Conservation (phyloP, 2,113 vertebrate species). For the Falcunculus frontatus region DNA sequence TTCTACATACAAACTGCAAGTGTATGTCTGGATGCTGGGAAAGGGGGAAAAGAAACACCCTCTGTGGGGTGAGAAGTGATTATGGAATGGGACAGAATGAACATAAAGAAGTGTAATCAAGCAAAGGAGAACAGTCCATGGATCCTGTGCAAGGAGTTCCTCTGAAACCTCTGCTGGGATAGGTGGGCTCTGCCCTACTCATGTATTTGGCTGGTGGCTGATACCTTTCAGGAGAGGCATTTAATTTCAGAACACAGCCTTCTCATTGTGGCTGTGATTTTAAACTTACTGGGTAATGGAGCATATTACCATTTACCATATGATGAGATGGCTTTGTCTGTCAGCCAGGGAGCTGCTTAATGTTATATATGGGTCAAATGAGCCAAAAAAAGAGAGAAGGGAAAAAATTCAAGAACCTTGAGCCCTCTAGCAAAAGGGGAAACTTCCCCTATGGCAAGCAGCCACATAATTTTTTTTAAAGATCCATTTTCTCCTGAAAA, state of each 20-base stretch:
- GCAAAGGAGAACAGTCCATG: neutral
- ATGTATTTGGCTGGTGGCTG: conserved; percentile 14
- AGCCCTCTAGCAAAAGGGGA: conserved; percentile 3
- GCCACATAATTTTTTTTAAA: neutral
- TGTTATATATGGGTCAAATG: conserved; percentile 73
- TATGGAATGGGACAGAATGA: neutral
- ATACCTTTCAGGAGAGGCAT: conserved; percentile 37
- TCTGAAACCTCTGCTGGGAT: neutral
- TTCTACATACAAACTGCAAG: neutral
- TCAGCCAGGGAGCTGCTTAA: conserved; percentile 68
- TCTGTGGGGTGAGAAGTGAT: neutral
- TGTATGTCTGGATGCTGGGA: neutral
- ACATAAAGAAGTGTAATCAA: neutral
- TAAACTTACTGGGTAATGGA: conserved; percentile 73
- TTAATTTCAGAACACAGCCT: conserved; percentile 50
- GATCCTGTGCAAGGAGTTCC: neutral
- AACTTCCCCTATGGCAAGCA: neutral
- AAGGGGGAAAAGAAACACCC: neutral
- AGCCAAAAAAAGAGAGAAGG: conserved; percentile 50
- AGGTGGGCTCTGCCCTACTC: neutral
- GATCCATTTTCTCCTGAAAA: conserved; percentile 30
- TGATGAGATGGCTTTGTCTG: conserved; percentile 69
- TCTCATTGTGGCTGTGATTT: conserved; percentile 66
- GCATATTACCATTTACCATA: conserved; percentile 70
- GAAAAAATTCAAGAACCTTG: conserved; percentile 1